These are phyloP conservation scores for Clarias macrocephalus DNA, from an alignment of 2,113 vertebrate genomes.

Conservation along the genomic window DNA sequence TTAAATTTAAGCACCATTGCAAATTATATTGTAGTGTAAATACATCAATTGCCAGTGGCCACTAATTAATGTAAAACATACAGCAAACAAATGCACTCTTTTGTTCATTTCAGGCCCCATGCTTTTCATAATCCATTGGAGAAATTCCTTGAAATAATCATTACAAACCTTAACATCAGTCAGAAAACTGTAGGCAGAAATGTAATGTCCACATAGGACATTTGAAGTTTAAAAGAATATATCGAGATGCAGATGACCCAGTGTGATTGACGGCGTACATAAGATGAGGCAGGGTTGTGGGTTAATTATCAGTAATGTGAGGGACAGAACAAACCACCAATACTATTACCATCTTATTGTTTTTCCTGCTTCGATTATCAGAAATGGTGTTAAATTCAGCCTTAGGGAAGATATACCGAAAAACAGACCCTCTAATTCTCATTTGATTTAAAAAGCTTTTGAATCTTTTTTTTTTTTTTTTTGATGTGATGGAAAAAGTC, in stretches of 20 bases:
- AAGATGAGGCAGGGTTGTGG: constrained; percentile 14
- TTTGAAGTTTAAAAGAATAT: neutral
- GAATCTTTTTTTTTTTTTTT: constrained; percentile 2
- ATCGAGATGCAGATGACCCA: constrained; percentile 6
- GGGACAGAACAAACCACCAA: constrained; percentile 25
- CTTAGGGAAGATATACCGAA: constrained; percentile 9
- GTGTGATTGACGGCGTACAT: neutral
- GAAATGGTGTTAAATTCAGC: constrained; percentile 37
- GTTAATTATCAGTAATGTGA: constrained; percentile 47
- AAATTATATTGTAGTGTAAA: neutral
- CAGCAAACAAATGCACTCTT: constrained; percentile 1
- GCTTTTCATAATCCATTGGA: neutral
- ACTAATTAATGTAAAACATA: constrained; percentile 1
- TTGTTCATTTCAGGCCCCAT: neutral
- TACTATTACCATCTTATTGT: constrained; percentile 48
- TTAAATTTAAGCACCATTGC: neutral
- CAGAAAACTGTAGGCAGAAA: neutral
- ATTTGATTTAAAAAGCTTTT: neutral
- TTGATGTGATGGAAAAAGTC: neutral
- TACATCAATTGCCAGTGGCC: neutral
- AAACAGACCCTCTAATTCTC: constrained; percentile 6
- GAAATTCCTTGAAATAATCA: constrained; percentile 9
- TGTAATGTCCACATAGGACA: constrained; percentile 2
- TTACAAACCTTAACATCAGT: constrained; percentile 9
- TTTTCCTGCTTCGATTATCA: constrained; percentile 20